Evolutionary conservation across 2,113 vertebrate species (phyloP), one percentile per base, ranked within the genome.

Genomic region (Anarrhichthys ocellatus): DNA sequence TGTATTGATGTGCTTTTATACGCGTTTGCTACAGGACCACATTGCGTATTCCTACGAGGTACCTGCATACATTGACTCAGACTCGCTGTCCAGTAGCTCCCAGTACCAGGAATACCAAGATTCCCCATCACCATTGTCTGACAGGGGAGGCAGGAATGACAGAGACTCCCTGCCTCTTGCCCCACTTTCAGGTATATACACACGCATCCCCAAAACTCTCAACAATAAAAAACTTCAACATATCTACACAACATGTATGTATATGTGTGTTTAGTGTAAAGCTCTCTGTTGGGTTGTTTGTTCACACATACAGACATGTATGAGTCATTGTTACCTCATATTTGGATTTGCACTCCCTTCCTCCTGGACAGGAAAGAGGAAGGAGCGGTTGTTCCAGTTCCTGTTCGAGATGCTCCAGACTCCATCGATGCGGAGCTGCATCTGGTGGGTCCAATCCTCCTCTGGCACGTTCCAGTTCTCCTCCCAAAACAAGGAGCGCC

Each of bases 321-420:
- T 46, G 24, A 63, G 10, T 81, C 77, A 78, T 1, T 27, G 20
- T 69, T 18, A 70, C 29, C 46, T 87, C 77, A 50, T n/a, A 20
- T 58, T 65, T 61, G 2, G 56, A n/a, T 80, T 66, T 72, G 73
- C 40, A 76, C 72, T 64, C 15, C 42, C 48, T 79, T 90, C 61
- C 64, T 58, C 27, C 61, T 68, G 40, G 1, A 29, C 89, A 96
- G 96, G 95, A 83, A 95, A 95, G 89, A 92, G 94, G 87, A 96
- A 96, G 85, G 95, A 96, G 84, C 94, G 96, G 0, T 85, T 96
- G 66, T 96, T 96, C 89, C 95, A 96, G 90, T 96, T 96, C 85
- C 91, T 96, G n/a, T 96, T 95, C 2, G 96, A 96, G 89, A 96
- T 96, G 94, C 94, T 96, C 24, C 94, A 96, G 86, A 95, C 93